Conservation (phyloP, 2,797 vertebrate species). For the Eleutherodactylus coqui region DNA sequence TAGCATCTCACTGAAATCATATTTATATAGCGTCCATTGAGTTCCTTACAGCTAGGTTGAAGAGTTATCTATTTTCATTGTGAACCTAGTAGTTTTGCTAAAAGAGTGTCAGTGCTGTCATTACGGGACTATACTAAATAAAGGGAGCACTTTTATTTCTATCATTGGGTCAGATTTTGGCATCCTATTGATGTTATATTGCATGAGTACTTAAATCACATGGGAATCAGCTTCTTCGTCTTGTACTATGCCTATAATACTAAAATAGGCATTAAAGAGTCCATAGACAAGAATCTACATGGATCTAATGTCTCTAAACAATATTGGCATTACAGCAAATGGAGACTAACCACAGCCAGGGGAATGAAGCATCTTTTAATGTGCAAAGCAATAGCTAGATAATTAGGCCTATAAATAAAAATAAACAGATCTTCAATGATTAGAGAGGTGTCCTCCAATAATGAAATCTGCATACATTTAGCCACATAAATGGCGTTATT, state of each 20-base stretch:
- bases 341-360: slow-evolving; percentile 40
- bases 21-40: no score
- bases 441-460: slow-evolving; percentile 15
- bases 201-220: neutral
- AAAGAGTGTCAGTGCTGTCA: neutral
- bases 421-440: slow-evolving; percentile 50
- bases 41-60: no score
- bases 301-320: slow-evolving; percentile 20
- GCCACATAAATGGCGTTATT: slow-evolving; percentile 5
- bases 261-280: neutral
- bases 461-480: slow-evolving; percentile 22
- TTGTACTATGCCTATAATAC: neutral
- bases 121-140: neutral
- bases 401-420: slow-evolving; percentile 51
- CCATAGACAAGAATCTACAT: slow-evolving; percentile 11
- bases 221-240: neutral
- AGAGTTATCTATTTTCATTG: neutral
- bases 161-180: neutral
- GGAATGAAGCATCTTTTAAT: slow-evolving; percentile 41
- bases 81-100: neutral
- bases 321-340: slow-evolving; percentile 40
- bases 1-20: no score
- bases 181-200: neutral
- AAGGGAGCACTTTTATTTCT: neutral
- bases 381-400: slow-evolving; percentile 35